Conservation (phyloP, 2,888 invertebrate genomes). For the Phalera bucephala region DNA sequence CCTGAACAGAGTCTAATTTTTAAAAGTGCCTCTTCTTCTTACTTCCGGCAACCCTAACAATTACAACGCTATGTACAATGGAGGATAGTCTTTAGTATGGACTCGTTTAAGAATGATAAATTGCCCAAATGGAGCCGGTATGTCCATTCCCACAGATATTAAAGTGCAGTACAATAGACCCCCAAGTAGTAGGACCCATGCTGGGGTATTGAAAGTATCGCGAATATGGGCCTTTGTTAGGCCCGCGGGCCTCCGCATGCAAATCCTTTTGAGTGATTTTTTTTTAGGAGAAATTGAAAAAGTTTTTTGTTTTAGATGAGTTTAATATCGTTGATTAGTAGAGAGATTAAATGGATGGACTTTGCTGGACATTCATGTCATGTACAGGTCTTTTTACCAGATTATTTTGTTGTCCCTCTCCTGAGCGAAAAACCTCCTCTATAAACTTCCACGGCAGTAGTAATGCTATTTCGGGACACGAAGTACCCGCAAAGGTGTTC, state of each 20-base stretch:
- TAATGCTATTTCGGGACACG: too few species aligned
- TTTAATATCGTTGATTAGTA: constrained; percentile 68
- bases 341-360: too few species aligned
- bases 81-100: constrained; percentile 54
- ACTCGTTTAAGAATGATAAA: constrained; percentile 83
- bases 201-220: constrained; percentile 78
- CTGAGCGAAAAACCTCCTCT: too few species aligned
- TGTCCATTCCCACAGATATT: constrained; percentile 83
- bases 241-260: constrained; percentile 54
- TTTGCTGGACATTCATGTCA: too few species aligned
- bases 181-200: constrained; percentile 70
- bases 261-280: constrained; percentile 73
- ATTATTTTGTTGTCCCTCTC: too few species aligned
- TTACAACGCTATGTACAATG: constrained; percentile 54
- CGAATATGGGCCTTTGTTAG: constrained; percentile 64
- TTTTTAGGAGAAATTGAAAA: constrained; percentile 77
- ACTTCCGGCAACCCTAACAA: constrained; percentile 17
- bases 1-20: too few species aligned
- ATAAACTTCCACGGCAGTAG: too few species aligned
- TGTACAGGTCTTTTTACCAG: too few species aligned
- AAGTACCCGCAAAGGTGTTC: too few species aligned
- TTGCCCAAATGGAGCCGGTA: constrained; percentile 79
- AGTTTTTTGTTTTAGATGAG: constrained; percentile 56
- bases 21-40: too few species aligned
- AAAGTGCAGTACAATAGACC: constrained; percentile 73